These are phyloP conservation scores for Anticlea derivata DNA, from an alignment of 2,888 invertebrate genomes.

Conservation along the genomic window DNA sequence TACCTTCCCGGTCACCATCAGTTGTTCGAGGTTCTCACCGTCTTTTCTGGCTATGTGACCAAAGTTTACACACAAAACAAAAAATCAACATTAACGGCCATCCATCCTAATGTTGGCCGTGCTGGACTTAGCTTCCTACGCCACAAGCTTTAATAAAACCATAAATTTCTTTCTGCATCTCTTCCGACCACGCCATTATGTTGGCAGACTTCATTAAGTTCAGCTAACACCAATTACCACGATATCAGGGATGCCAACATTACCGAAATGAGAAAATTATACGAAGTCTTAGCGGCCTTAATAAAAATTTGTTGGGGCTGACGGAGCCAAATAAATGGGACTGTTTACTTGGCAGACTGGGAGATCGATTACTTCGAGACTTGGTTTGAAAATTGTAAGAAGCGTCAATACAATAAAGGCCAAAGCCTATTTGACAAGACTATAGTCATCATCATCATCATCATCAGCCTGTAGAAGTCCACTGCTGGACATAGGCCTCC, in stretches of 20 bases:
- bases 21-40: too few species aligned
- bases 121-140: neutral
- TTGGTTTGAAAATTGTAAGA: neutral
- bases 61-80: too few species aligned
- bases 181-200: slow-evolving; percentile 12
- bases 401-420: too few species aligned
- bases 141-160: too few species aligned
- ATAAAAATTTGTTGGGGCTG: slow-evolving; percentile 78
- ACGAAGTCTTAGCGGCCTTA: slow-evolving; percentile 73
- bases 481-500: too few species aligned
- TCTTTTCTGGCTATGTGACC: too few species aligned
- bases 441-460: too few species aligned
- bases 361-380: slow-evolving; percentile 16
- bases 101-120: too few species aligned
- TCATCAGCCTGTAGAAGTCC: too few species aligned
- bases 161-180: neutral
- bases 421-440: too few species aligned
- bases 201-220: slow-evolving; percentile 25
- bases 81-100: too few species aligned
- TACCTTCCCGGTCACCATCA: too few species aligned
- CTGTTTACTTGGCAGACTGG: slow-evolving; percentile 12
- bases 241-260: slow-evolving; percentile 34
- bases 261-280: slow-evolving; percentile 76
- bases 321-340: slow-evolving; percentile 58
- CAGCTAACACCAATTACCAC: slow-evolving; percentile 29